phyloP scores from a whole-genome alignment of 2,888 invertebrate genomes.

The Pediacus dermestoides region DNA sequence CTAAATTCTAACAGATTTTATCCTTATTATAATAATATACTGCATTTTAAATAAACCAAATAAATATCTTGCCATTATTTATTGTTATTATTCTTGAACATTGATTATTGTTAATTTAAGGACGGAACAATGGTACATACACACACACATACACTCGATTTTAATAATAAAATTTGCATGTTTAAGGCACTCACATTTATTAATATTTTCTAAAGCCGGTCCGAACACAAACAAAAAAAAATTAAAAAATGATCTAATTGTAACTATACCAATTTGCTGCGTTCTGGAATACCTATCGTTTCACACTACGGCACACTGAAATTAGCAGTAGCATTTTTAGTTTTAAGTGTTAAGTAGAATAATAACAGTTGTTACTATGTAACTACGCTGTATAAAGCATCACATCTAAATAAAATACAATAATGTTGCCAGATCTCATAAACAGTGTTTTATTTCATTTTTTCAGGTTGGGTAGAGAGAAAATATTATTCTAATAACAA shows the following conservation, averaged over 20 bases:
- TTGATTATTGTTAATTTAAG: slow-evolving; percentile 36
- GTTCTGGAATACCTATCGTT: slow-evolving; percentile 40
- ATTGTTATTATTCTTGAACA: slow-evolving; percentile 31
- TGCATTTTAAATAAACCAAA: slow-evolving; percentile 27
- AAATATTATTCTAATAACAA: no score
- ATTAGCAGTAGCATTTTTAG: slow-evolving; percentile 63
- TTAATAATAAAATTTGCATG: slow-evolving; percentile 42
- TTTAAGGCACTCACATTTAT: slow-evolving; percentile 40
- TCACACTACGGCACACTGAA: slow-evolving; percentile 51
- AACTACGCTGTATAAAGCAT: slow-evolving; percentile 66
- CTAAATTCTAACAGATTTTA: slow-evolving; percentile 39
- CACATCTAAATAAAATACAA: slow-evolving; percentile 62
- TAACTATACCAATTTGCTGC: slow-evolving; percentile 12
- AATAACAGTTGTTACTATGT: slow-evolving; percentile 67
- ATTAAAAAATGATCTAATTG: slow-evolving; percentile 26
- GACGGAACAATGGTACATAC: slow-evolving; percentile 26
- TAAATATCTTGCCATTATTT: slow-evolving; percentile 31
- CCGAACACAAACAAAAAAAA: slow-evolving; percentile 27
- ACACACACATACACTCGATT: slow-evolving; percentile 26
- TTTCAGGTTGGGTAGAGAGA: no score
- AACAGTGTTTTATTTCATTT: slow-evolving; percentile 5
- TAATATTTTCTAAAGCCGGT: slow-evolving; percentile 39
- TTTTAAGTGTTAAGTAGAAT: slow-evolving; percentile 63
- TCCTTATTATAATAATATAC: slow-evolving; percentile 23
- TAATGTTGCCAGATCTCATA: slow-evolving; percentile 64